Percentiles rank a stretch among this genome's conserved stretches.
Evolutionary conservation across 2,888 invertebrate genomes (phyloP).

Genomic region (Nymphalis urticae): DNA sequence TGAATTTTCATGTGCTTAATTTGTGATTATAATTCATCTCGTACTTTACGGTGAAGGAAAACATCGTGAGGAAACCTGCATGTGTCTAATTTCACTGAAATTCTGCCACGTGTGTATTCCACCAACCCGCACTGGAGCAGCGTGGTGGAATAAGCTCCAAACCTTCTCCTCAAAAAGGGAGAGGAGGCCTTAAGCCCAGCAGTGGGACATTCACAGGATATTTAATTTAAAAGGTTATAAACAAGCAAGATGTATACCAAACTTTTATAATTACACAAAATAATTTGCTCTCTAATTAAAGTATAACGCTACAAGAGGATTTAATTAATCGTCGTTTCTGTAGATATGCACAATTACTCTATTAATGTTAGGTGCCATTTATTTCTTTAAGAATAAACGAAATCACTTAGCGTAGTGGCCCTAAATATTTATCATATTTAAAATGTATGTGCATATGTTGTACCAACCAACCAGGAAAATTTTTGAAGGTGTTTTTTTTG

Average conservation of each 20-base stretch:
- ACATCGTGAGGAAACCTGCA: too few species aligned
- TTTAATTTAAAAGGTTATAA: background rate
- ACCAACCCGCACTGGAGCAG: too few species aligned
- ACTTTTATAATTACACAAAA: constrained; percentile 48
- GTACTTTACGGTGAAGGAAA: too few species aligned
- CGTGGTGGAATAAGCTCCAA: too few species aligned
- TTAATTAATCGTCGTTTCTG: constrained; percentile 51
- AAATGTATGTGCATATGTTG: background rate
- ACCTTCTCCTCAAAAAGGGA: too few species aligned
- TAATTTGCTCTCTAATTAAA: constrained; percentile 49
- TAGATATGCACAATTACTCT: constrained; percentile 43
- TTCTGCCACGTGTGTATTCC: too few species aligned
- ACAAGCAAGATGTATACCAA: constrained; percentile 36
- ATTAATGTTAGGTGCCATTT: constrained; percentile 39
- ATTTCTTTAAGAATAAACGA: constrained; percentile 32
- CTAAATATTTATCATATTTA: background rate
- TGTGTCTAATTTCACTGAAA: too few species aligned
- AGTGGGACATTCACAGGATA: too few species aligned
- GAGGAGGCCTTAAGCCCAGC: too few species aligned
- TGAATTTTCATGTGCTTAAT: too few species aligned
- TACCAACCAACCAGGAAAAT: background rate
- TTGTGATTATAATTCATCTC: too few species aligned
- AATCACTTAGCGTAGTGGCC: constrained; percentile 29
- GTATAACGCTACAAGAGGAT: constrained; percentile 44
- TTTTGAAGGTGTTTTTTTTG: too few species aligned